Evolutionary conservation across 2,888 invertebrate species (phyloP), one percentile per base, ranked within the genome.

Genomic region (Habroteleia sp.): DNA sequence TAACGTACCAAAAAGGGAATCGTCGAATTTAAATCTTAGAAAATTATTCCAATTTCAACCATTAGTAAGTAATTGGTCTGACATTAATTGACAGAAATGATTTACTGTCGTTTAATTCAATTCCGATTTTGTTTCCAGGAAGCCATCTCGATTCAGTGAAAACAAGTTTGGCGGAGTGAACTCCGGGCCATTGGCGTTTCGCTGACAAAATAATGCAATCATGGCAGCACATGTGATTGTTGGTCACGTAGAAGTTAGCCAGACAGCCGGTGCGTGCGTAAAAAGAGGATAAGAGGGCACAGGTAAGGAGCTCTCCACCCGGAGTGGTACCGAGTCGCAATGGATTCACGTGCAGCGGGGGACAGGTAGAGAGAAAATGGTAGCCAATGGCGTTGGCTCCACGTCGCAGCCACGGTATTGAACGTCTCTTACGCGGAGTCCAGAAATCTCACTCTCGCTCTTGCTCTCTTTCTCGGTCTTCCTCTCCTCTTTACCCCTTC

Each of bases 341-440:
- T 44, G 54, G 60, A 69, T 69, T 58, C 73, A 76, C 58, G 62
- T 72, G 56, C 68, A 75, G 29, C 65, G 65, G 54, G 37, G 68
- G 68, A 76, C 73, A 73, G 68, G 72, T 66, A 73, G 52, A 71
- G 68, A 81, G 82, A 80, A 82, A 87, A 87, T 85, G 86, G 83
- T 85, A 85, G 86, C 87, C 87, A 88, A 87, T 87, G 84, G 87
- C 87, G 85, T 79, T 84, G 82, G 82, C 81, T 80, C 79, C 71
- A 71, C 81, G 81, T 81, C 80, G 79, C 75, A 78, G 84, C 82
- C 83, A 82, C 85, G 82, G 84, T 87, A 87, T 87, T 87, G 87
- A 87, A 87, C 87, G 87, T 87, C 87, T 86, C 83, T 84, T 83
- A 82, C 83, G 81, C 82, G 80, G 82, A 81, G 81, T 87, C 86